phyloP scores from a whole-genome alignment of 2,797 vertebrate species.

The Aselliscus stoliczkanus region DNA sequence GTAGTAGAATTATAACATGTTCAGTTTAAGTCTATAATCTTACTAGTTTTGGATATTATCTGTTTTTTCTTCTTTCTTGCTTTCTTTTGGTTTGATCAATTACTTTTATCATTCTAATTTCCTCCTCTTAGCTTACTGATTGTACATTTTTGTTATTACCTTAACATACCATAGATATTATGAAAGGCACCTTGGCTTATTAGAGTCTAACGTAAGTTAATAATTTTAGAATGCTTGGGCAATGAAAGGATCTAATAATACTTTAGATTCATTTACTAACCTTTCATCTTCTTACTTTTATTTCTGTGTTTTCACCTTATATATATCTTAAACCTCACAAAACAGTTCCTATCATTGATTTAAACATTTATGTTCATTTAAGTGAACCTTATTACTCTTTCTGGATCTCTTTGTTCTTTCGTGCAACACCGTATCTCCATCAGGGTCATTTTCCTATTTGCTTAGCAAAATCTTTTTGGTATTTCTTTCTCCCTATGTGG shows the following conservation, averaged over 20 bases:
- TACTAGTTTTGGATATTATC: background rate
- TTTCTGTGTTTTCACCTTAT: background rate
- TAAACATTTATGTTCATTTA: background rate
- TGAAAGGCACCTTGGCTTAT: background rate
- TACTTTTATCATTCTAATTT: background rate
- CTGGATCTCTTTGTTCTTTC: background rate
- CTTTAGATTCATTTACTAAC: background rate
- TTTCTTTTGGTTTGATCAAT: background rate
- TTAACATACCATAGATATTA: background rate
- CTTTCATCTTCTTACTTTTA: background rate
- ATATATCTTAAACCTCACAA: background rate
- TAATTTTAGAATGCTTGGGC: background rate
- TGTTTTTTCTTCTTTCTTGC: background rate
- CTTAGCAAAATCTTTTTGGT: background rate
- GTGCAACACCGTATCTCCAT: background rate
- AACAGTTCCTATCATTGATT: background rate
- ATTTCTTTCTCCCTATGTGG: background rate
- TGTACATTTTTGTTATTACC: background rate
- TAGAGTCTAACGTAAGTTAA: background rate
- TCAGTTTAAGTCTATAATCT: background rate
- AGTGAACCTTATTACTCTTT: background rate
- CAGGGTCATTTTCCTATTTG: background rate
- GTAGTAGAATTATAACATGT: background rate
- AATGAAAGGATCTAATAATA: background rate
- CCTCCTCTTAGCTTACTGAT: background rate